These are phyloP conservation scores for Leptopilina syphax DNA, from an alignment of 2,888 invertebrate genomes.

Conservation along the genomic window DNA sequence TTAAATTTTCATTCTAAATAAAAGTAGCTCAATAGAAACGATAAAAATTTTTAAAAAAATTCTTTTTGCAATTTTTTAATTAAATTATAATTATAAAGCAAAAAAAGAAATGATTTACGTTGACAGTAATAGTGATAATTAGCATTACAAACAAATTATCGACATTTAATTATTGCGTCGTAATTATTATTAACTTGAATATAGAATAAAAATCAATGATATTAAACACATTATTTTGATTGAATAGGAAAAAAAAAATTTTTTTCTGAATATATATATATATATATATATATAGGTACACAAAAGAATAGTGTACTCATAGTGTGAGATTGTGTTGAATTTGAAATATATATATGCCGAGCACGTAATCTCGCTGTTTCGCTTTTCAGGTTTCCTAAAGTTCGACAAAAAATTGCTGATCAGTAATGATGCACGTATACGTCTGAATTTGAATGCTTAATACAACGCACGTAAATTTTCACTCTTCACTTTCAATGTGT, in stretches of 20 bases:
- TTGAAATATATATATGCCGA: neutral
- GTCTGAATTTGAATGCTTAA: slow-evolving; percentile 25
- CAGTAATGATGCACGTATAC: slow-evolving; percentile 18
- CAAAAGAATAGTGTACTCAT: neutral
- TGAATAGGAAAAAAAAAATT: neutral
- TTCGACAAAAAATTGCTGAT: slow-evolving; percentile 17
- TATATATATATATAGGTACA: slow-evolving; percentile 5
- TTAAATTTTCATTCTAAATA: too few species aligned
- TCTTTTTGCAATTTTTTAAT: too few species aligned
- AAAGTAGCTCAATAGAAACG: too few species aligned
- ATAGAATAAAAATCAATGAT: neutral
- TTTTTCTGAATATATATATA: neutral
- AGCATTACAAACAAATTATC: too few species aligned
- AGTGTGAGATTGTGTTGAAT: neutral
- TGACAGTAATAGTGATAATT: too few species aligned
- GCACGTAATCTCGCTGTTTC: slow-evolving; percentile 32
- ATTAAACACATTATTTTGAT: neutral
- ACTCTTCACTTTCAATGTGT: slow-evolving; percentile 3
- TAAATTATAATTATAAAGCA: too few species aligned
- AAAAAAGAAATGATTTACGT: too few species aligned
- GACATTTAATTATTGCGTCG: too few species aligned
- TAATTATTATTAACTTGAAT: too few species aligned
- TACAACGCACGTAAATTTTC: slow-evolving; percentile 4
- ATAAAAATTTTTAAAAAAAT: too few species aligned
- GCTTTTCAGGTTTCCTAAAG: slow-evolving; percentile 17